Conservation (phyloP, 2,797 vertebrate species). For the Pangasius larnaudii region DNA sequence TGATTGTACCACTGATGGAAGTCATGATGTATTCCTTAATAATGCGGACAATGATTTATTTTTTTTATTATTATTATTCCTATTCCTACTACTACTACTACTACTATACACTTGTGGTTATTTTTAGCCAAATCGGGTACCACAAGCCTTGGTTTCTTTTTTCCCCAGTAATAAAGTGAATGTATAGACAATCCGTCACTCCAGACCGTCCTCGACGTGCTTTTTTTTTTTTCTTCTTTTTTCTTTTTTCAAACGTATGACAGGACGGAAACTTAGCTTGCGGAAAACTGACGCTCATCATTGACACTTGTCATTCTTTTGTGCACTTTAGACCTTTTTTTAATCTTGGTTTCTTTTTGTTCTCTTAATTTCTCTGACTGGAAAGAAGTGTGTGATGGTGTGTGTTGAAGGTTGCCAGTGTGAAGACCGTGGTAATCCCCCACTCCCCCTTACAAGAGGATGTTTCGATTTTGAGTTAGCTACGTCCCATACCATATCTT, state of each 20-base stretch:
- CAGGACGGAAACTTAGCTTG: slow-evolving; percentile 48
- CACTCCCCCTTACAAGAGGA: neutral
- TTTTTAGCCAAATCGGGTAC: neutral
- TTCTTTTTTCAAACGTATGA: slow-evolving; percentile 65
- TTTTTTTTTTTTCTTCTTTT: neutral
- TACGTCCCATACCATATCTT: neutral
- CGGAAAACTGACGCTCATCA: neutral
- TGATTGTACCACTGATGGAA: slow-evolving; percentile 67
- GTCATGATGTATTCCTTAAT: slow-evolving; percentile 66
- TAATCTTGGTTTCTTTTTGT: slow-evolving; percentile 34
- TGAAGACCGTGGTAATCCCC: neutral
- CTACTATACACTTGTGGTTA: slow-evolving; percentile 46
- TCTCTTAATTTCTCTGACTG: slow-evolving; percentile 35
- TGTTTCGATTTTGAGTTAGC: neutral
- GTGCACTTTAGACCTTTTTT: slow-evolving; percentile 69
- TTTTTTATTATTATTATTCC: slow-evolving; percentile 64
- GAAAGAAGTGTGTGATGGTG: slow-evolving; percentile 49
- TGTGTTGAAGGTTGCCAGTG: neutral
- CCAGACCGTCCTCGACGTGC: slow-evolving; percentile 67
- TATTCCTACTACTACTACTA: neutral
- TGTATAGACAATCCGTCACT: slow-evolving; percentile 82
- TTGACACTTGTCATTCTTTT: neutral
- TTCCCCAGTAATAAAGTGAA: slow-evolving; percentile 64
- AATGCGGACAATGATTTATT: slow-evolving; percentile 53
- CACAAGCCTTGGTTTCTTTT: too few species aligned